Conservation (phyloP, 2,113 vertebrate species). For the Clinocottus analis region DNA sequence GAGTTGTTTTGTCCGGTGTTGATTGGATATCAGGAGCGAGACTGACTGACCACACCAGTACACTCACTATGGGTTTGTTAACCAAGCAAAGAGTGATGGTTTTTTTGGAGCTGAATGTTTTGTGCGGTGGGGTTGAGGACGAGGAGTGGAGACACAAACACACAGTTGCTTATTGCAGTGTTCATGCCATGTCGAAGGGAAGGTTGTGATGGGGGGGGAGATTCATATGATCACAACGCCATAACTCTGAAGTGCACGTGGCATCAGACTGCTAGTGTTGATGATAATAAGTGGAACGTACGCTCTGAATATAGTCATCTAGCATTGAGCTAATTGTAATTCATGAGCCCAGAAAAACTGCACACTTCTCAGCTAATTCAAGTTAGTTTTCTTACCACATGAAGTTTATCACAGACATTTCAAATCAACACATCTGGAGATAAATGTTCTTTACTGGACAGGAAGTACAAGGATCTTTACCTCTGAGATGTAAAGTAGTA, state of each 20-base stretch:
- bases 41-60: constrained; percentile 2
- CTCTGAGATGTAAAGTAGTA: too few relatives aligned
- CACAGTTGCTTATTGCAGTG: background rate
- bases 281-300: background rate
- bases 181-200: background rate
- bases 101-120: constrained; percentile 27
- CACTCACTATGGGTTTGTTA: constrained; percentile 14
- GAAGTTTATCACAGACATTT: too few relatives aligned
- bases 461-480: too few relatives aligned
- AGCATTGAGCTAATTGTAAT: background rate
- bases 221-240: background rate
- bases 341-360: background rate
- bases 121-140: constrained; percentile 46
- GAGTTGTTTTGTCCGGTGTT: background rate
- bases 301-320: too few relatives aligned
- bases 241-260: background rate
- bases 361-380: too few relatives aligned
- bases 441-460: too few relatives aligned
- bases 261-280: background rate
- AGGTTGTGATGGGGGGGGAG: background rate
- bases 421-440: too few relatives aligned
- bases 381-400: too few relatives aligned
- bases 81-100: background rate
- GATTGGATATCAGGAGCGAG: background rate
- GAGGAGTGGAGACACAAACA: constrained; percentile 36